phyloP scores from a whole-genome alignment of 1,140 invertebrate genomes.

The Euglossa dilemma region DNA sequence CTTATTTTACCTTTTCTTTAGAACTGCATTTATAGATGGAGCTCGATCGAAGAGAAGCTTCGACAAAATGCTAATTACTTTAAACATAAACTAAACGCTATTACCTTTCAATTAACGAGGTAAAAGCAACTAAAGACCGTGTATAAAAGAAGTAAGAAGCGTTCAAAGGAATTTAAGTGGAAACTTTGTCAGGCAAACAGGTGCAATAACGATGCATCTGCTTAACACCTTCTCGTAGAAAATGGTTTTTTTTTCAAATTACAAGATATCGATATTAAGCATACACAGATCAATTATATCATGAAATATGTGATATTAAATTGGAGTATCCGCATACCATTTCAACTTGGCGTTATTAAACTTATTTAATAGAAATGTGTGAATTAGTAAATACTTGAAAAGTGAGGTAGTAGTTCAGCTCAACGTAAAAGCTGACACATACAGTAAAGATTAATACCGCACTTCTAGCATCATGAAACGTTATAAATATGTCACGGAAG shows the following conservation, averaged over 20 bases:
- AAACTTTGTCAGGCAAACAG: neutral
- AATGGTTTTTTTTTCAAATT: neutral
- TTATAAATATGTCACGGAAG: neutral
- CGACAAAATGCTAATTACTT: too few species aligned
- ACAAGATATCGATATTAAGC: neutral
- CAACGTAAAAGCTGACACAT: too few species aligned
- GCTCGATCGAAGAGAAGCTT: too few species aligned
- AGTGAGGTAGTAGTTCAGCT: neutral
- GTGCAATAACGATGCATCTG: neutral
- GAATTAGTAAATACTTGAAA: neutral
- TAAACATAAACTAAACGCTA: too few species aligned
- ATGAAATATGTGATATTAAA: neutral
- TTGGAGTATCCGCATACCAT: neutral
- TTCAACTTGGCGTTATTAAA: neutral
- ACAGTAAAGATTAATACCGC: neutral
- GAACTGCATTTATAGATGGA: too few species aligned
- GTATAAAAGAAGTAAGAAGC: neutral
- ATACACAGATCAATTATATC: too few species aligned
- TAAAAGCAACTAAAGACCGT: too few species aligned
- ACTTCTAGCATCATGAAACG: neutral
- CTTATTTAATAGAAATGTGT: neutral
- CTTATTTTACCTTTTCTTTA: too few species aligned
- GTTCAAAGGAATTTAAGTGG: neutral
- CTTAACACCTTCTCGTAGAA: neutral
- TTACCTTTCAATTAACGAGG: too few species aligned